Evolutionary conservation across 2,797 vertebrate genomes (phyloP).

Genomic region (Amazonetta brasiliensis): DNA sequence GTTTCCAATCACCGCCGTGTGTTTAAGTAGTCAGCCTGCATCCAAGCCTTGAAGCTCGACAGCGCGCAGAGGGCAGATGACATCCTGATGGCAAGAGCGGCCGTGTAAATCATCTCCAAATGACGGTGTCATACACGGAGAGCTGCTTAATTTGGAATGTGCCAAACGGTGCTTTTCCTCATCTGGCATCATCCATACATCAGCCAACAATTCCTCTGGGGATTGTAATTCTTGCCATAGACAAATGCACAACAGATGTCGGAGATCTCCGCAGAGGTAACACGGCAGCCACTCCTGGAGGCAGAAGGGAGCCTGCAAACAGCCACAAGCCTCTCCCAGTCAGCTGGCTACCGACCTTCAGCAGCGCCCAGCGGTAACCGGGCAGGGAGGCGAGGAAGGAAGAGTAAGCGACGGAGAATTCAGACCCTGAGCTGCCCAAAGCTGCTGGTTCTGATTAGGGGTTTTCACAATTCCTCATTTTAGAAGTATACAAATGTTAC

Average conservation of each 20-base stretch:
- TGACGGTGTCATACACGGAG: slow-evolving; percentile 47
- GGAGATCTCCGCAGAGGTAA: slow-evolving; percentile 1
- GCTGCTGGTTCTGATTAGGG: background rate
- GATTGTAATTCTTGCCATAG: slow-evolving; percentile 62
- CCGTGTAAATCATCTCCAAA: slow-evolving; percentile 68
- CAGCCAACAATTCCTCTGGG: slow-evolving; percentile 36
- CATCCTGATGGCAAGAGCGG: slow-evolving; percentile 33
- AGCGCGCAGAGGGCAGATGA: slow-evolving; percentile 61
- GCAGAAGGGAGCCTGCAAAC: background rate
- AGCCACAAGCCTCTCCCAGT: background rate
- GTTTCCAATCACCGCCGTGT: slow-evolving; percentile 56
- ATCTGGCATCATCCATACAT: slow-evolving; percentile 66
- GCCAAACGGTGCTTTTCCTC: slow-evolving; percentile 64
- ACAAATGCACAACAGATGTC: slow-evolving; percentile 70
- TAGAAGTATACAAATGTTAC: background rate
- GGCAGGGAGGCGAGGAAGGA: background rate
- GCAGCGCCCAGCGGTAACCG: background rate
- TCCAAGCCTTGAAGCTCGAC: slow-evolving; percentile 48
- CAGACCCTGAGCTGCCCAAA: background rate
- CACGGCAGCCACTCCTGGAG: slow-evolving; percentile 22
- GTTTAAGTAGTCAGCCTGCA: slow-evolving; percentile 67
- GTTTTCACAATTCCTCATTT: background rate
- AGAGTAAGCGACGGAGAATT: background rate
- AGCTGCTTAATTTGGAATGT: slow-evolving; percentile 60
- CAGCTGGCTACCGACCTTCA: background rate